These are phyloP conservation scores for Bungarus multicinctus DNA, from an alignment of 2,113 vertebrate species.

Conservation along the genomic window DNA sequence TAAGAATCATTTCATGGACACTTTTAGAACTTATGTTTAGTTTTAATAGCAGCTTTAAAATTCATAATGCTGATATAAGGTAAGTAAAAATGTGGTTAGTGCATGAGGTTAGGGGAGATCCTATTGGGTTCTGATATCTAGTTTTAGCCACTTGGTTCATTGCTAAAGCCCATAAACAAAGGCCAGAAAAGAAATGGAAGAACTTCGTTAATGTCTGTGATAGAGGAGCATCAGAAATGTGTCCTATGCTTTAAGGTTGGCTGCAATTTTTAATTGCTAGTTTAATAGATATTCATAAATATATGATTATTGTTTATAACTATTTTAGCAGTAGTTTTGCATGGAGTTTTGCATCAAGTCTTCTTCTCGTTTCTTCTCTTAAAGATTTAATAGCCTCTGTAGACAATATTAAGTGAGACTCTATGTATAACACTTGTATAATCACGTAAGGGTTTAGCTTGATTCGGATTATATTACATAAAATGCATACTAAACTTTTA, in stretches of 20 bases:
- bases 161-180: background rate
- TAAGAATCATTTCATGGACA: slow-evolving; percentile 66
- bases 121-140: background rate
- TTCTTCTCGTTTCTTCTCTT: background rate
- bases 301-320: background rate
- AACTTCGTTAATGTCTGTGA: background rate
- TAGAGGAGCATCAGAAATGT: background rate
- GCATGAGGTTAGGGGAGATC: background rate
- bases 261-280: background rate
- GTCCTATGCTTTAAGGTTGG: background rate
- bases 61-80: background rate
- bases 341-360: background rate
- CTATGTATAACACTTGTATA: background rate
- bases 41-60: background rate
- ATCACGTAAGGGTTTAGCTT: background rate
- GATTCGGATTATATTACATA: background rate
- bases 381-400: background rate
- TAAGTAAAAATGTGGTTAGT: background rate
- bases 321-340: background rate
- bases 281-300: background rate
- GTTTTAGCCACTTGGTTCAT: background rate
- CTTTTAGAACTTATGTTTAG: background rate
- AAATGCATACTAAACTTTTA: background rate
- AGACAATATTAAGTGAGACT: background rate
- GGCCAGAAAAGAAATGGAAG: background rate